A percentile compares a stretch with the other conserved stretches of the same genome.
These are phyloP conservation scores for Acrossocheilus wenchowensis DNA, from an alignment of 2,797 vertebrate genomes.

Conservation along the genomic window DNA sequence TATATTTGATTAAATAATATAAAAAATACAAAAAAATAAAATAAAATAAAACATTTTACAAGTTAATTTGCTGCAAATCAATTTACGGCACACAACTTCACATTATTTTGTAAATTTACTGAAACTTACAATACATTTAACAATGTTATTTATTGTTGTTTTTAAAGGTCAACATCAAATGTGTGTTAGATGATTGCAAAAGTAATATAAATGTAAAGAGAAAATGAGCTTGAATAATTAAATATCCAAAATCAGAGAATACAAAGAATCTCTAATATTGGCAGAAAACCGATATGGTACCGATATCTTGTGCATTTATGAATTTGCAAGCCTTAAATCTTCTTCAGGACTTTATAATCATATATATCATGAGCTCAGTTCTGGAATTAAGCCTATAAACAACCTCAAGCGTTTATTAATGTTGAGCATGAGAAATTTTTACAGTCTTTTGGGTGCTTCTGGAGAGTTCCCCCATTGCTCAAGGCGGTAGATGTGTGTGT, in stretches of 20 bases:
- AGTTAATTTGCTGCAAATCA: not conserved
- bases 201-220: not conserved
- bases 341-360: not conserved
- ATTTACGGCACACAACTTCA: not conserved
- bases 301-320: not conserved
- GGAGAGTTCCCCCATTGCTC: constrained; percentile 19
- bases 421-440: not conserved
- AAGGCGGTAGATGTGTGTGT: not conserved
- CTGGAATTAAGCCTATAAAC: constrained; percentile 3
- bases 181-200: not conserved
- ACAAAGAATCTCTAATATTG: not conserved
- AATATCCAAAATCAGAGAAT: not conserved
- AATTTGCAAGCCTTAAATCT: not conserved
- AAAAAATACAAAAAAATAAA: not conserved
- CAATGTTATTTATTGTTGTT: not conserved
- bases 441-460: constrained; percentile 20
- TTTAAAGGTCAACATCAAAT: not conserved
- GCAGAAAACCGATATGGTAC: not conserved
- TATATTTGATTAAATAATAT: too few relatives aligned
- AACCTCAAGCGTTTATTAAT: not conserved
- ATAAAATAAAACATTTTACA: not conserved
- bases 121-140: not conserved
- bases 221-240: not conserved
- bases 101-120: not conserved
- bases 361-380: not conserved